Base-by-base conservation (phyloP, 2,888 invertebrate genomes). In the Caenorhabditis afra region DNA sequence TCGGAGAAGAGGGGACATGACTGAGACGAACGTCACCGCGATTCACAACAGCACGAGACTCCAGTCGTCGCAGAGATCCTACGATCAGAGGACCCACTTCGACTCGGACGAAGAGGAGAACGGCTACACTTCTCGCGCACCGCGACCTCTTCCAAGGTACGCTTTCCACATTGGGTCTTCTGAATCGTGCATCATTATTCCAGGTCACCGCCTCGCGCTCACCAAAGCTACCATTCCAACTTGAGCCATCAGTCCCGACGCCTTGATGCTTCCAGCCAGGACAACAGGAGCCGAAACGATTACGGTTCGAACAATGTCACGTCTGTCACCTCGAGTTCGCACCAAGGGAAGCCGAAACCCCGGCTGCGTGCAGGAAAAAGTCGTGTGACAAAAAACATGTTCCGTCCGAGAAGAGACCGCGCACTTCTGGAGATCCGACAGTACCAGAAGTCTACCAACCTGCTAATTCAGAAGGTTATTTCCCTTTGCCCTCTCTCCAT, bases 401-500 rank as follows among this genome's bases (percentile, higher is more conserved):
- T 3, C 4, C 29, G 29, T 29, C 29, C 29, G 29, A 29, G 29
- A 7, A 29, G 7, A 29, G 29, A 29, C 29, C 29, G 29, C 29
- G 29, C 29, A 7, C 29, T 29, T 29, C 35, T 41, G 3, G 83
- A 83, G 58, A 83, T 83, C 35, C 44, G 83, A 4, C 37, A 78
- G 5, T 79, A 79, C 57, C 83, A 83, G 39, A 77, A 79, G 23
- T 75, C 83, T 0, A 81, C 81, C 1, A 62, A 68, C 53, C 53
- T 83, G 16, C 61, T 83, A 4, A 76, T 83, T 61, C 68, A 66
- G 20, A 81, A 79, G 35, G 79, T 29, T 5, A 29, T n/a, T n/a
- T n/a, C n/a, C n/a, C n/a, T 35, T 67, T 47, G 3, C 29, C 29
- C 7, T 3, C 3, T 29, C 29, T 5, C 7, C 4, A 29, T 7